These are phyloP conservation scores for Sigmodon hispidus DNA, from an alignment of 2,113 vertebrate genomes.

Conservation along the genomic window DNA sequence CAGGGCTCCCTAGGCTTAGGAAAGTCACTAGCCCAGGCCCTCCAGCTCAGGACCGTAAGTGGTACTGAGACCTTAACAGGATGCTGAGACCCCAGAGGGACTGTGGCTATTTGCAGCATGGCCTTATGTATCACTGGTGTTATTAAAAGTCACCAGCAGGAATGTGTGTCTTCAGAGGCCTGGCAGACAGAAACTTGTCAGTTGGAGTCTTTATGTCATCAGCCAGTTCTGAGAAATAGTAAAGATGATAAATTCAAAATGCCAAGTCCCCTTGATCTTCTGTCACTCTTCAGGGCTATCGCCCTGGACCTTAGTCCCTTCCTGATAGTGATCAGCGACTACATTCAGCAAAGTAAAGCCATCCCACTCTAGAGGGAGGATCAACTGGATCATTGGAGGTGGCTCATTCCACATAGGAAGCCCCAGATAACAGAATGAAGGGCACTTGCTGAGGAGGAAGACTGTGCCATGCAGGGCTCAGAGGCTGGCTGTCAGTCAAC, in stretches of 20 bases:
- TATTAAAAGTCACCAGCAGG: constrained; percentile 63
- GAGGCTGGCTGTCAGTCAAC: background rate
- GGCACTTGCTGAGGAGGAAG: background rate
- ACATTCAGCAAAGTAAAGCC: background rate
- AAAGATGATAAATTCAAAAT: background rate
- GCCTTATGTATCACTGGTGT: constrained; percentile 1
- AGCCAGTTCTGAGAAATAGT: constrained; percentile 40
- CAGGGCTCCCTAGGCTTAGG: background rate
- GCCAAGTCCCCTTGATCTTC: constrained; percentile 57
- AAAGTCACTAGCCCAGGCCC: background rate
- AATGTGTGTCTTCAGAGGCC: constrained; percentile 31
- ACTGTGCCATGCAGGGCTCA: rapidly evolving
- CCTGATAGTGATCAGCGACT: background rate
- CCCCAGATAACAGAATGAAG: constrained; percentile 14
- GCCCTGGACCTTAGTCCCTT: constrained; percentile 20
- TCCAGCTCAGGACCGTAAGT: background rate
- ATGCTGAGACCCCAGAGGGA: background rate
- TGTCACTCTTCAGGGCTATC: constrained; percentile 32
- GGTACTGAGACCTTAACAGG: background rate
- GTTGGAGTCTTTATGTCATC: constrained; percentile 57
- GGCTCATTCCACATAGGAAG: background rate
- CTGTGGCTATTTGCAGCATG: background rate
- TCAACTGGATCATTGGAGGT: constrained; percentile 28
- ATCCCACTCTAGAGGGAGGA: background rate
- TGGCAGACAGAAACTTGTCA: constrained; percentile 28